A percentile compares a stretch with the other conserved stretches of the same genome.
Evolutionary conservation across 2,113 vertebrate genomes (phyloP).

Genomic region (Microtus montanus): DNA sequence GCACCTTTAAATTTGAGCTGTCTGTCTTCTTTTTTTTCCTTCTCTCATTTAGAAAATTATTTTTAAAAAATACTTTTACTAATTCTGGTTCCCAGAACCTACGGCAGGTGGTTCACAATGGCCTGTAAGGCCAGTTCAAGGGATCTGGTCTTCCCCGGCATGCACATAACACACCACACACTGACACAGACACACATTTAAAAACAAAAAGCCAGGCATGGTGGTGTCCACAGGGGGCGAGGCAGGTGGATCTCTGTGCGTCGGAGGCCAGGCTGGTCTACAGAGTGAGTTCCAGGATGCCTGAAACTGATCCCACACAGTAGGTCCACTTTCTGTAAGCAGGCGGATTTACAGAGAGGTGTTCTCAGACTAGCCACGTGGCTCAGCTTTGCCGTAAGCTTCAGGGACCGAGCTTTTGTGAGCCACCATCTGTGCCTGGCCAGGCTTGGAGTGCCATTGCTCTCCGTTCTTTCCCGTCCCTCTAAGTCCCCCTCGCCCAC

Average conservation of each 20-base stretch:
- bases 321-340: background rate
- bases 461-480: background rate
- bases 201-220: too few relatives aligned
- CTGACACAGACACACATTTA: background rate
- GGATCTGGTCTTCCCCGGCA: background rate
- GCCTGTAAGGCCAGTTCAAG: too few relatives aligned
- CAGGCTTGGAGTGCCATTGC: accelerated
- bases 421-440: background rate
- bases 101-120: background rate
- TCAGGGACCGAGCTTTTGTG: background rate
- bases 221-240: background rate
- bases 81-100: background rate
- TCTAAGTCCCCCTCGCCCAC: background rate
- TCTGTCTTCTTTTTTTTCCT: background rate
- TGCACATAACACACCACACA: background rate
- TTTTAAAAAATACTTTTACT: background rate
- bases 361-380: too few relatives aligned
- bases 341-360: background rate
- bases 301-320: background rate
- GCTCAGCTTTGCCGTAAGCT: background rate
- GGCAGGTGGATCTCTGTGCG: background rate
- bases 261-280: background rate
- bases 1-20: background rate
- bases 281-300: background rate
- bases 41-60: background rate